Evolutionary conservation across 2,888 invertebrate genomes (phyloP), one percentile per base, ranked within the genome.

Genomic region (Amiota minor): DNA sequence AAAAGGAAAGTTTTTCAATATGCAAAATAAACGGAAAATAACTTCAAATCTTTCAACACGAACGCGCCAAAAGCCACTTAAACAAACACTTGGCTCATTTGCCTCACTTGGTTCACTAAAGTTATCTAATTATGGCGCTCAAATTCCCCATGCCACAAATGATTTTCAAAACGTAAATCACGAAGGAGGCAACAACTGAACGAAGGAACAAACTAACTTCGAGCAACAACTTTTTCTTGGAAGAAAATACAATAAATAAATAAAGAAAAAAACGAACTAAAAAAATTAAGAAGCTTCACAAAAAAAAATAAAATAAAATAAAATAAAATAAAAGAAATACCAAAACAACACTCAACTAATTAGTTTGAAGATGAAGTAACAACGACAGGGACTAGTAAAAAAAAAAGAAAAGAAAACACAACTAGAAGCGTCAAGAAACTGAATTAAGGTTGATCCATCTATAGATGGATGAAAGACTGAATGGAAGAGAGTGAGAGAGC

Each of bases 291-390:
- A 11, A 59, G 53, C 50, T 50, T 11, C 50, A 50, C 1, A 56
- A 61, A 59, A 16, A 12, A 46, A 70, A 50, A n/a, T n/a, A 45
- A 47, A 12, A 69, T 2, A 12, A n/a, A 56, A 16, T 4, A 14
- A 16, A 20, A 67, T 46, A 68, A 73, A 75, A 75, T n/a, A 56
- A 67, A 6, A 67, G 49, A 53, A 70, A 74, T 35, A 35, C 74
- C 62, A 68, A 68, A 76, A 70, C 75, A 73, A 75, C 75, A 78
- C 73, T 77, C 75, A 74, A 77, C 81, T 85, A 84, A 85, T 85
- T 82, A 83, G 84, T 77, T 79, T 75, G 77, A 80, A 65, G 68
- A 49, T 68, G 67, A 68, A 45, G 67, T 16, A 72, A 18, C 72
- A 69, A 74, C n/a, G 64, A n/a, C 67, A 12, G 64, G 10, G 35